phyloP scores from a whole-genome alignment of 2,888 invertebrate genomes.

The Brachypalpus laphriformis region DNA sequence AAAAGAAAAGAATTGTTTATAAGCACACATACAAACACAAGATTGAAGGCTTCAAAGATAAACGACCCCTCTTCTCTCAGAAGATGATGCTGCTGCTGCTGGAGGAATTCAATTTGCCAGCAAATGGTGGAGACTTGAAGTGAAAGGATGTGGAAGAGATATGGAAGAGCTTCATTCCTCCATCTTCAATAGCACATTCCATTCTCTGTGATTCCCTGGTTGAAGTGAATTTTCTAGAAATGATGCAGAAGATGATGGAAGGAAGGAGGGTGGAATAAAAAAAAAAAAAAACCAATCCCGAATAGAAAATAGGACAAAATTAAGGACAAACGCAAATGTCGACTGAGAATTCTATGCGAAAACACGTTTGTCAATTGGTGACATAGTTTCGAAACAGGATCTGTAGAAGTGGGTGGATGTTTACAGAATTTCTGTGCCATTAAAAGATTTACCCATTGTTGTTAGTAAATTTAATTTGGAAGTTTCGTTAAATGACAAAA shows the following conservation, averaged over 20 bases:
- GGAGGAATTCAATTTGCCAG: constrained; percentile 67
- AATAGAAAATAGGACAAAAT: constrained; percentile 46
- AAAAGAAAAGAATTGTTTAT: constrained; percentile 59
- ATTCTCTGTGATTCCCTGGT: constrained; percentile 25
- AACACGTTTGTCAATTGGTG: constrained; percentile 42
- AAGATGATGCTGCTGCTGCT: constrained; percentile 1
- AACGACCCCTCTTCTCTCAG: constrained; percentile 46
- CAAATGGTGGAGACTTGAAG: constrained; percentile 53
- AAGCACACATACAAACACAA: neutral
- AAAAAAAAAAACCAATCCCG: neutral
- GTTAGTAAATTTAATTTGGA: constrained; percentile 38
- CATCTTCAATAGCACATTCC: constrained; percentile 20
- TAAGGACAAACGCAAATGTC: constrained; percentile 38
- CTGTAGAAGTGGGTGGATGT: constrained; percentile 6
- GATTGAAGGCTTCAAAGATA: constrained; percentile 48
- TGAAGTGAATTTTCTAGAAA: constrained; percentile 33
- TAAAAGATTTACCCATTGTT: constrained; percentile 23
- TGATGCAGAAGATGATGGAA: constrained; percentile 14
- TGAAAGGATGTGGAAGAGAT: constrained; percentile 64
- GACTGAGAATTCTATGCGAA: constrained; percentile 5
- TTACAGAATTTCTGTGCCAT: constrained; percentile 46
- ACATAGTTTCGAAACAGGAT: constrained; percentile 56
- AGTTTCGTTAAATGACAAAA: neutral
- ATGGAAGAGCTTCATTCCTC: constrained; percentile 27
- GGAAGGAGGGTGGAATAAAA: neutral